Evolutionary conservation across 2,797 vertebrate species (phyloP).

Genomic region (Pelobates cultripes): DNA sequence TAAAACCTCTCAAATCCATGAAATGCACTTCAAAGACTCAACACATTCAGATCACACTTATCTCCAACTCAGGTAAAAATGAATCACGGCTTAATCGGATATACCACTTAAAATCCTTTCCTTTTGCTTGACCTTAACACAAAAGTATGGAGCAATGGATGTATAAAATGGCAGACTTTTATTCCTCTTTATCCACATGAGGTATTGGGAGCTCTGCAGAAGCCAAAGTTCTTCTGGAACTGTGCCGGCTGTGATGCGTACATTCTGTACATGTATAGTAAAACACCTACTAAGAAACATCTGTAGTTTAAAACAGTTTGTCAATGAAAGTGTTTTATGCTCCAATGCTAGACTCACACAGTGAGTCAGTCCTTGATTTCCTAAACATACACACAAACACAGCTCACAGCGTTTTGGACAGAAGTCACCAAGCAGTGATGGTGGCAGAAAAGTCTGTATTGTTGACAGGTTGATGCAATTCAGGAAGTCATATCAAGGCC

Average conservation of each 20-base stretch:
- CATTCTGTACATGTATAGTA: not conserved
- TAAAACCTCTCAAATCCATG: not conserved
- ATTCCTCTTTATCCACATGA: slow-evolving; percentile 10
- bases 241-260: not conserved
- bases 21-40: not conserved
- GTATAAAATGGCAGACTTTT: not conserved
- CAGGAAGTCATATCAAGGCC: slow-evolving; percentile 3
- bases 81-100: not conserved
- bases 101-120: not conserved
- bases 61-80: not conserved
- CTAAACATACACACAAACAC: no score
- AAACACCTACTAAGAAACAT: not conserved
- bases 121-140: not conserved
- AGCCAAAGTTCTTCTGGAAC: slow-evolving; percentile 1
- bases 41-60: not conserved
- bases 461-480: not conserved
- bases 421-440: not conserved
- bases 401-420: not conserved
- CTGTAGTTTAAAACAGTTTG: not conserved
- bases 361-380: not conserved
- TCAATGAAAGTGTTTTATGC: not conserved
- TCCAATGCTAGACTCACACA: not conserved
- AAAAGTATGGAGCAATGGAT: not conserved
- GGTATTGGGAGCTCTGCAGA: not conserved
- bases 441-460: not conserved